These are phyloP conservation scores for Melanostigma gelatinosum DNA, from an alignment of 2,113 vertebrate genomes.

Conservation along the genomic window DNA sequence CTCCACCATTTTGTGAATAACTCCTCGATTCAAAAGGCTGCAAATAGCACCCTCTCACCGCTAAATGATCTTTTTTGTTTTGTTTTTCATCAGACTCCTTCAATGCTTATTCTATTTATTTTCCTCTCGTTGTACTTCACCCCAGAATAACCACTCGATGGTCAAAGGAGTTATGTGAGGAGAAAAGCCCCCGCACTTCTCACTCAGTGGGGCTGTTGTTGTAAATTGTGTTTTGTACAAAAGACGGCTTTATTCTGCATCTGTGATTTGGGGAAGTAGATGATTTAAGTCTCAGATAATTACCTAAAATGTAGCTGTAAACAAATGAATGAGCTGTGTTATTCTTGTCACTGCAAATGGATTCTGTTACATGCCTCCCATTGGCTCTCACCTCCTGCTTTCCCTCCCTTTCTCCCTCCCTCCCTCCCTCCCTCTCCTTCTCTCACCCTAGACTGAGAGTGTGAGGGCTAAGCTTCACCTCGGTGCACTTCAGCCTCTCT, in stretches of 20 bases:
- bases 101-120: slow-evolving; percentile 32
- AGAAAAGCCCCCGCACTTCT: slow-evolving; percentile 21
- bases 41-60: slow-evolving; percentile 46
- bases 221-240: neutral
- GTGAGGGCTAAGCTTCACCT: slow-evolving; percentile 72
- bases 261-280: slow-evolving; percentile 11
- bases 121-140: slow-evolving; percentile 10
- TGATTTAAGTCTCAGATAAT: slow-evolving; percentile 37
- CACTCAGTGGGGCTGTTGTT: neutral
- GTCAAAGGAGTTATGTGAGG: slow-evolving; percentile 1
- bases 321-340: slow-evolving; percentile 54
- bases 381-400: slow-evolving; percentile 48
- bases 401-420: slow-evolving; percentile 30
- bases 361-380: slow-evolving; percentile 44
- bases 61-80: slow-evolving; percentile 28
- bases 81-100: slow-evolving; percentile 19
- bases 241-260: neutral
- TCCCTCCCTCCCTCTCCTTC: slow-evolving; percentile 14
- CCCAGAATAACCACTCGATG: neutral
- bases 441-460: slow-evolving; percentile 52
- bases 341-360: slow-evolving; percentile 51
- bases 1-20: slow-evolving; percentile 53
- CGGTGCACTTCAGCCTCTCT: slow-evolving; percentile 71
- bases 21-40: slow-evolving; percentile 52
- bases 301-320: slow-evolving; percentile 36